Conservation (phyloP, 2,113 vertebrate genomes). For the Ceyx cyanopectus region DNA sequence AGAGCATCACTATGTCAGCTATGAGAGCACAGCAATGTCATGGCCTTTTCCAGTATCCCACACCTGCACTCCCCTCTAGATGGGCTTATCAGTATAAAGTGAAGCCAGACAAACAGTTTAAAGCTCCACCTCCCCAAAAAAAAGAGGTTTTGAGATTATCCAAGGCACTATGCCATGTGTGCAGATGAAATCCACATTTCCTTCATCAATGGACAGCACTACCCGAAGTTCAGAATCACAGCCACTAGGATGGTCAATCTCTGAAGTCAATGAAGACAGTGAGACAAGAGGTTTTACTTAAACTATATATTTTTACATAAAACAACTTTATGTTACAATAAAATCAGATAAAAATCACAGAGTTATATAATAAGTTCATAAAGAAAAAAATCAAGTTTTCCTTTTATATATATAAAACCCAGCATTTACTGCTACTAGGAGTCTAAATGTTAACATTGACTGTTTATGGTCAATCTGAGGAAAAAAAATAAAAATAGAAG, state of each 20-base stretch:
- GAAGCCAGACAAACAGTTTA: background rate
- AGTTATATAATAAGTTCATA: conserved; percentile 78
- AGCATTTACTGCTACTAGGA: conserved; percentile 62
- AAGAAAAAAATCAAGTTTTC: conserved; percentile 71
- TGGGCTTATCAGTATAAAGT: background rate
- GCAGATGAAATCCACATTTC: background rate
- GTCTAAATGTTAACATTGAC: conserved; percentile 51
- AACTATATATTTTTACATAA: conserved; percentile 91
- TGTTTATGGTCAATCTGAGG: conserved; percentile 7
- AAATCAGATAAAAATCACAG: conserved; percentile 86
- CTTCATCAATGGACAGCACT: background rate
- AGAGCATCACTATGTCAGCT: background rate
- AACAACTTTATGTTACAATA: conserved; percentile 86
- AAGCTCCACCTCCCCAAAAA: background rate
- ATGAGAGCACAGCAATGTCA: background rate
- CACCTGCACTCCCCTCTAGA: background rate
- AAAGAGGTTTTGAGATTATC: background rate
- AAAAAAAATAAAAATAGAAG: background rate
- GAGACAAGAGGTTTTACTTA: conserved; percentile 77
- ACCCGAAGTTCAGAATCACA: background rate
- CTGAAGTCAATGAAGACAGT: conserved; percentile 33
- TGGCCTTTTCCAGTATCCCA: background rate
- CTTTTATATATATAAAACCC: conserved; percentile 67
- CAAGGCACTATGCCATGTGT: background rate
- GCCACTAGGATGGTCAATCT: background rate